Evolutionary conservation across 1,140 invertebrate species (phyloP).

Genomic region (Oscheius sp.): DNA sequence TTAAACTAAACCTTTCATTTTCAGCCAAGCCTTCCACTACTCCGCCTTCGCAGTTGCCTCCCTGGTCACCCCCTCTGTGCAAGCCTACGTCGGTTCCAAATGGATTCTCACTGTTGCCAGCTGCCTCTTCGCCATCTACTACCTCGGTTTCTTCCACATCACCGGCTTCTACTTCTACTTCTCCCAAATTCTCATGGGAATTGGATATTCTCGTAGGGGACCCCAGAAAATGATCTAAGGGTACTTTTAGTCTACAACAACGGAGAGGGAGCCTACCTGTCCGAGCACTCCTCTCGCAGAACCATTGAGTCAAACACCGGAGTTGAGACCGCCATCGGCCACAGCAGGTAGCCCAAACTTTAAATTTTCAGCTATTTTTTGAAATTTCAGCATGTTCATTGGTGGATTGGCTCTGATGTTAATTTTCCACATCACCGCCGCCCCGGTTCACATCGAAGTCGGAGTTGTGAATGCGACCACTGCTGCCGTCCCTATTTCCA

Average conservation of each 20-base stretch:
- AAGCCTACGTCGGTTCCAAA: constrained; percentile 21
- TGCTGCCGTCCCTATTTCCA: background rate
- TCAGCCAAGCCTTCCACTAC: constrained; percentile 23
- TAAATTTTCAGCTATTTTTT: no score
- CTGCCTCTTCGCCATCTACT: constrained; percentile 24
- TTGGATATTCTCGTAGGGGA: constrained; percentile 30
- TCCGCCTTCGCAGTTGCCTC: constrained; percentile 18
- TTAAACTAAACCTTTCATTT: no score
- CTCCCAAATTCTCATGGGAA: constrained; percentile 25
- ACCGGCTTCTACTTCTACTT: constrained; percentile 32
- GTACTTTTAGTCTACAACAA: constrained; percentile 33
- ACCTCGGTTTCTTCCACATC: constrained; percentile 27
- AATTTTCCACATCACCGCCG: constrained; percentile 1
- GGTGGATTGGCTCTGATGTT: constrained; percentile 28
- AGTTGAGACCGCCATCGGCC: constrained; percentile 28
- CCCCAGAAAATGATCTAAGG: background rate
- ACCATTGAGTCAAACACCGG: constrained; percentile 33
- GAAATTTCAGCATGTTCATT: constrained; percentile 33
- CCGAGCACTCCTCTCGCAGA: constrained; percentile 30
- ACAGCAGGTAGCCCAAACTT: no score
- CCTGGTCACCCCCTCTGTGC: constrained; percentile 28
- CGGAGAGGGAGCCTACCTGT: constrained; percentile 31
- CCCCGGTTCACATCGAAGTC: background rate
- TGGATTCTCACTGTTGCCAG: constrained; percentile 28
- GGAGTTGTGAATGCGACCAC: background rate